Base-by-base conservation (phyloP, 2,113 vertebrate species). In the Podarcis cretensis region DNA sequence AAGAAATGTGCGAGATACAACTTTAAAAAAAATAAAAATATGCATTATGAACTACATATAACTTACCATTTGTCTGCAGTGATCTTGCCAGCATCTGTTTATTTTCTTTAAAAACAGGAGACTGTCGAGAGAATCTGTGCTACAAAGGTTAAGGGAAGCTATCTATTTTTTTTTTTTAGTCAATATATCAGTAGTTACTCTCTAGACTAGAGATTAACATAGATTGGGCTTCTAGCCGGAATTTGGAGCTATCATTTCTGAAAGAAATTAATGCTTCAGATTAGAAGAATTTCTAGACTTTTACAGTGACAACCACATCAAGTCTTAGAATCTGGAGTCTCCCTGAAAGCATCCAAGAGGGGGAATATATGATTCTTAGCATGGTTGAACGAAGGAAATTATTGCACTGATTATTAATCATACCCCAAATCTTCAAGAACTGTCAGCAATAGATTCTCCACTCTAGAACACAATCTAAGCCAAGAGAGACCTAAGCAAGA, bases 41-140 rank as follows among this genome's bases (percentile, higher is more conserved):
- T 0, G 0, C n/a, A 90, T 63, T 81, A 80, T 77, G 85, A 92
- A 88, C 21, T 81, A 86, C 92, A 84, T 13, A 54, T 35, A 25
- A 93, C 97, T 97, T 95, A 98, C 97, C 97, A 98, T 98, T 94
- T 98, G 97, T 95, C 97, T 97, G 96, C 97, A 98, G 81, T 98
- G 97, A 90, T 97, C 97, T 92, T 98, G 97, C 97, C 97, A 98
- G 93, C 97, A 98, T 54, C 95, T 96, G 94, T 98, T 96, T 88
- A 98, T 97, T 96, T 97, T 98, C 96, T 96, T 98, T 89, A 98
- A 95, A 96, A 97, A 98, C 79, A 98, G 94, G 89, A 97, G 95
- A 76, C 97, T 97, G 92, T 98, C 97, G 91, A 98, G 93, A 87
- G 97, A 97, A 95, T 97, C 97, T 97, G 97, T 98, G 94, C 84